Percentiles rank a stretch among this genome's conserved stretches.
phyloP scores from a whole-genome alignment of 2,888 invertebrate genomes.

The Acrobeloides nanus region DNA sequence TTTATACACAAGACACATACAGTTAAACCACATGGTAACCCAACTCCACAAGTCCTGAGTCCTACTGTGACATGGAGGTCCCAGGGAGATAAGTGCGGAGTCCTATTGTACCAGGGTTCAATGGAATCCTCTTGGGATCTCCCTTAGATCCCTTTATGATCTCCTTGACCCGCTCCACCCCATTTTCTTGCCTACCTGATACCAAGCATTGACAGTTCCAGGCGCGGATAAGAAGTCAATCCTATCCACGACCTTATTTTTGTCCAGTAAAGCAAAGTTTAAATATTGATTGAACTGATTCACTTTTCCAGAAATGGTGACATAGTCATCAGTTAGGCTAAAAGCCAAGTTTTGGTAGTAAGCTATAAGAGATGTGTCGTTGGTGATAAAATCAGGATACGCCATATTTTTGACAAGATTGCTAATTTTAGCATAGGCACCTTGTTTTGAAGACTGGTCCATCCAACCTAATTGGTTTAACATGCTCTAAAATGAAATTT shows the following conservation, averaged over 20 bases:
- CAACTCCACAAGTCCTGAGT: too few relatives aligned
- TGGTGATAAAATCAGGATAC: conserved; percentile 42
- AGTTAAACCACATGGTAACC: too few relatives aligned
- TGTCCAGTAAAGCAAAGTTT: conserved; percentile 26
- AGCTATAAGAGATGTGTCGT: conserved; percentile 28
- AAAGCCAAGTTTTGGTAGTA: conserved; percentile 29
- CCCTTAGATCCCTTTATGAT: too few relatives aligned
- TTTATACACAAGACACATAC: too few relatives aligned
- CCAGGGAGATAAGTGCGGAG: too few relatives aligned
- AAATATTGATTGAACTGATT: conserved; percentile 27
- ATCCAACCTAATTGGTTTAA: conserved; percentile 47
- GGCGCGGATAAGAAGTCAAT: conserved; percentile 10
- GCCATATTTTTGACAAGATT: conserved; percentile 47
- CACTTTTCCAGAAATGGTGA: conserved; percentile 26
- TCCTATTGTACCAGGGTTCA: too few relatives aligned
- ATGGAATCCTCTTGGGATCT: too few relatives aligned
- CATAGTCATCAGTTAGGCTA: conserved; percentile 16
- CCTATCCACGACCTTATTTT: too few relatives aligned
- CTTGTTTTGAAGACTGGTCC: conserved; percentile 32
- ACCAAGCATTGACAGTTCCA: conserved; percentile 16
- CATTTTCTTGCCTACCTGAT: too few relatives aligned
- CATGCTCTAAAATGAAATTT: conserved; percentile 31
- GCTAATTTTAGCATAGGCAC: conserved; percentile 42
- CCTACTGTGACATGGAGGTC: too few relatives aligned
- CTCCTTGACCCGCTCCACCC: too few relatives aligned